These are phyloP conservation scores for Cybosia mesomella DNA, from an alignment of 2,888 invertebrate genomes.

Conservation along the genomic window DNA sequence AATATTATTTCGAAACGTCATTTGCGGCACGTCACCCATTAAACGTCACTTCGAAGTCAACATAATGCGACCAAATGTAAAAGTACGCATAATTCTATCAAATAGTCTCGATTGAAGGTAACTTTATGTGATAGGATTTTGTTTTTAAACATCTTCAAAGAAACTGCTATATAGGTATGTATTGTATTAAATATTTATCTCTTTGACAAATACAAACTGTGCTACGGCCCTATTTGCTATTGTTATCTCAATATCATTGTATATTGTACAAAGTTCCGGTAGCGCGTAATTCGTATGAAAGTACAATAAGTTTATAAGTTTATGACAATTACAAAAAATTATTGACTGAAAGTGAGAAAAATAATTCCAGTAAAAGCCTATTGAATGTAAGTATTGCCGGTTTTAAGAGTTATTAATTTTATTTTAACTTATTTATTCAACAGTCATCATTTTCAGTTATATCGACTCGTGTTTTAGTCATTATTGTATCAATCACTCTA, in stretches of 20 bases:
- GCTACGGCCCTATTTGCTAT: not conserved
- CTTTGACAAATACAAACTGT: not conserved
- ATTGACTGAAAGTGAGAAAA: not conserved
- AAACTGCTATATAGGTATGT: not conserved
- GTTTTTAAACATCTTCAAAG: not conserved
- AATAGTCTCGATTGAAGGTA: not conserved
- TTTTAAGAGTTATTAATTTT: not conserved
- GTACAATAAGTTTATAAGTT: not conserved
- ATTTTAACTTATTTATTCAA: not conserved
- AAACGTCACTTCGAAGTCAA: not conserved
- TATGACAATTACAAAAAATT: not conserved
- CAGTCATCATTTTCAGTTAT: not conserved
- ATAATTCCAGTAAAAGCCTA: not conserved
- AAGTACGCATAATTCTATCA: not conserved
- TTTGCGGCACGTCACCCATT: not conserved
- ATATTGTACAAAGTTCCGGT: not conserved
- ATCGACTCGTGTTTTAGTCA: not conserved
- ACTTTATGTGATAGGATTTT: not conserved
- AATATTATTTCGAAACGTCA: not conserved
- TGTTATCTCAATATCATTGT: not conserved
- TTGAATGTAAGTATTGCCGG: slow-evolving; percentile 1
- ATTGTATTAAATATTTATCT: not conserved
- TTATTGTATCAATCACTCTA: not conserved
- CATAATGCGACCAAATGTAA: not conserved
- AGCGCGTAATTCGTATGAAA: slow-evolving; percentile 4